phyloP scores from a whole-genome alignment of 2,113 vertebrate genomes.

The Chlamydotis undulata region DNA sequence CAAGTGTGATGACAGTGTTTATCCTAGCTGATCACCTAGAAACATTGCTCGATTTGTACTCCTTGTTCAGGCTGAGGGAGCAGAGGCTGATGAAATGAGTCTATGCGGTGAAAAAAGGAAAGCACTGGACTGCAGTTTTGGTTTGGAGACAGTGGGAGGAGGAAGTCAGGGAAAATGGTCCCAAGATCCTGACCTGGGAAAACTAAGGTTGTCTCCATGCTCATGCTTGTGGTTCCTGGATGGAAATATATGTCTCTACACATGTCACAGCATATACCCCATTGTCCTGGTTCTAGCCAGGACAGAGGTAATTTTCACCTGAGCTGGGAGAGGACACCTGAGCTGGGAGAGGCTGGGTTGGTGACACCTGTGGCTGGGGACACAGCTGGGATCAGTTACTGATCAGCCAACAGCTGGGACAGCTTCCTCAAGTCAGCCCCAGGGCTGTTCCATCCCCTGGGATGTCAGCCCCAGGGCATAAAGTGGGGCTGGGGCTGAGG shows the following conservation, averaged over 20 bases:
- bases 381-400: no score
- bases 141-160: background rate
- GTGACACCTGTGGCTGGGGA: no score
- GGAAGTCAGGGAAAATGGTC: background rate
- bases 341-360: no score
- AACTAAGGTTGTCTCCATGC: background rate
- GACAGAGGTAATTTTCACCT: no score
- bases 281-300: no score
- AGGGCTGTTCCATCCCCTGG: no score
- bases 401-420: no score
- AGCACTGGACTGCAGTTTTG: background rate
- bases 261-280: background rate
- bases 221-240: background rate
- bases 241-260: background rate
- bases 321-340: no score
- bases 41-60: accelerated
- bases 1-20: accelerated
- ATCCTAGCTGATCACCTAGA: background rate
- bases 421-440: no score
- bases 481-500: no score
- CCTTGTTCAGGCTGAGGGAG: background rate
- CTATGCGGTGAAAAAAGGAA: background rate
- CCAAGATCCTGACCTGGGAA: background rate
- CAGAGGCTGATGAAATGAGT: background rate
- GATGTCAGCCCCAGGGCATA: no score